Conservation (phyloP, 2,797 vertebrate species). For the Prunella strophiata region DNA sequence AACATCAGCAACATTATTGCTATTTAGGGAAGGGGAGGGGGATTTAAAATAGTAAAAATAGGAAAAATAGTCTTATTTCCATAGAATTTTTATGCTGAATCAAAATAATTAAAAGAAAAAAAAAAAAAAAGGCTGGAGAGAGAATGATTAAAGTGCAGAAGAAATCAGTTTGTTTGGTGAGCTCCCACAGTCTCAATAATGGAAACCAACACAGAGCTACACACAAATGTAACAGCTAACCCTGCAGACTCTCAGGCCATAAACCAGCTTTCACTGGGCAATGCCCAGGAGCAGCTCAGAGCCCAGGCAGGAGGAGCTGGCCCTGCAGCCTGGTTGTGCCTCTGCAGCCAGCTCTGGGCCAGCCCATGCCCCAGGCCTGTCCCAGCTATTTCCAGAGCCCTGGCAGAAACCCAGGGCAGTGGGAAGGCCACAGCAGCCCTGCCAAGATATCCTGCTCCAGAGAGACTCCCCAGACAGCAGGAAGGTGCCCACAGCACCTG, state of each 20-base stretch:
- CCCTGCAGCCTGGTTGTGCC: neutral
- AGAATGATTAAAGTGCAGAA: neutral
- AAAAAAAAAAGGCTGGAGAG: neutral
- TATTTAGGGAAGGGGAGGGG: neutral
- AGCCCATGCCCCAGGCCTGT: neutral
- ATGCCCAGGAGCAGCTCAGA: neutral
- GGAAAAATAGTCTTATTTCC: neutral
- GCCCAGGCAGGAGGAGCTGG: neutral
- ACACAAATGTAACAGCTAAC: rapidly evolving
- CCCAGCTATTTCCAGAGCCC: neutral
- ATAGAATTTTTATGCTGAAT: neutral
- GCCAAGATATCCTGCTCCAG: neutral
- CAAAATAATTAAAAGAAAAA: neutral
- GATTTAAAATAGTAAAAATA: neutral
- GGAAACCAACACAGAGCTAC: rapidly evolving
- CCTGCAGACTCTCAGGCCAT: neutral
- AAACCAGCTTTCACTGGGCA: neutral
- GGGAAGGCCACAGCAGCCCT: neutral
- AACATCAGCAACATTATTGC: neutral
- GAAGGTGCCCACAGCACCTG: neutral
- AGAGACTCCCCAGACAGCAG: neutral
- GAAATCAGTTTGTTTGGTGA: neutral
- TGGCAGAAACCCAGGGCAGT: neutral
- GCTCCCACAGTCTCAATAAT: neutral
- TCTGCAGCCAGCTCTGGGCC: neutral